Conservation (phyloP, 2,888 invertebrate genomes). For the Ophioninae sp. region DNA sequence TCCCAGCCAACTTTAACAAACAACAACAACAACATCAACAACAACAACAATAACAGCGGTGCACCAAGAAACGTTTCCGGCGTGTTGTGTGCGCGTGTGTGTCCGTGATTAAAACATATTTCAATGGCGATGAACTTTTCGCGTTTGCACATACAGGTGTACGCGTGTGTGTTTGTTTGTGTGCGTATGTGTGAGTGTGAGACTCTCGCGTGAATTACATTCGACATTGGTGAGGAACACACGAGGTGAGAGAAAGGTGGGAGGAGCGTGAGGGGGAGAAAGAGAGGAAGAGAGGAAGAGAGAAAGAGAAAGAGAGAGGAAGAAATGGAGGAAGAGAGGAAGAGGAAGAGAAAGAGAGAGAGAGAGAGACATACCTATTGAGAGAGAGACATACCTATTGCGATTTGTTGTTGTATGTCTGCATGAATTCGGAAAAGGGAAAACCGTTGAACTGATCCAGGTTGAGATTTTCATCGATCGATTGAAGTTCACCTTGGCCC, state of each 20-base stretch:
- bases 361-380: too few species aligned
- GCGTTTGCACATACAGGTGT: slow-evolving; percentile 42
- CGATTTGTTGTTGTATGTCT: slow-evolving; percentile 76
- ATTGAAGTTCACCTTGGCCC: slow-evolving; percentile 73
- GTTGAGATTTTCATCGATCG: slow-evolving; percentile 79
- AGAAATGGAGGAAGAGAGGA: not conserved
- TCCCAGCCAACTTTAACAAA: slow-evolving; percentile 36
- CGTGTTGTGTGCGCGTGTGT: slow-evolving; percentile 4
- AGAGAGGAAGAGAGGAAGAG: not conserved
- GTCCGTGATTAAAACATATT: slow-evolving; percentile 26
- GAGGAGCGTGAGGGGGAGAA: not conserved
- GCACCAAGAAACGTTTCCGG: slow-evolving; percentile 31
- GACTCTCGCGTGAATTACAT: slow-evolving; percentile 32
- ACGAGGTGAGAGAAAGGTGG: not conserved
- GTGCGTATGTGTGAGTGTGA: not conserved
- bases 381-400: slow-evolving; percentile 73
- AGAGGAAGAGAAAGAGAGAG: slow-evolving; percentile 9
- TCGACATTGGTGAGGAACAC: slow-evolving; percentile 35
- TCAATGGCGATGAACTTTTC: slow-evolving; percentile 9
- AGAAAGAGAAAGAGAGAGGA: not conserved
- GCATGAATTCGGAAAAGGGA: slow-evolving; percentile 77
- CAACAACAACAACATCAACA: slow-evolving; percentile 54
- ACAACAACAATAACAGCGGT: slow-evolving; percentile 47
- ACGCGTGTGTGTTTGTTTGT: slow-evolving; percentile 40
- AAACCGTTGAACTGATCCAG: slow-evolving; percentile 77